A percentile compares a stretch with the other conserved stretches of the same genome.
Conservation (phyloP, 2,797 vertebrate species). For the Syndactyla subalaris region DNA sequence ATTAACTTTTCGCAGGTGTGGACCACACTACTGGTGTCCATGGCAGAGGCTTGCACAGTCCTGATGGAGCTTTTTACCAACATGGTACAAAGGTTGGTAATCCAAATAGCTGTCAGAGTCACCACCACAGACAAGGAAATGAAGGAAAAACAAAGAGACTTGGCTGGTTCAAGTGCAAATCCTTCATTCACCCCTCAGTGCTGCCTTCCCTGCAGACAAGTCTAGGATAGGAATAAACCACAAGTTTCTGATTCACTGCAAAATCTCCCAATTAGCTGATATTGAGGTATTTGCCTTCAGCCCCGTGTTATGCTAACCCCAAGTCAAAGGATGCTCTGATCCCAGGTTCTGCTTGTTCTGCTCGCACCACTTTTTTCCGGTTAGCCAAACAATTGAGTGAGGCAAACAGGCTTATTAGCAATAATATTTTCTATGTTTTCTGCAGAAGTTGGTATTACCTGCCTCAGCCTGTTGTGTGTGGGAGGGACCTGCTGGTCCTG, state of each 20-base stretch:
- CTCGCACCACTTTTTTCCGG: background rate
- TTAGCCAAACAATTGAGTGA: background rate
- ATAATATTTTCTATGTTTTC: background rate
- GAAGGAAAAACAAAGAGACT: background rate
- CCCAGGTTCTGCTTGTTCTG: background rate
- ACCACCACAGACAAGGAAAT: background rate
- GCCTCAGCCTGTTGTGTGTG: background rate
- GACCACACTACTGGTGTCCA: accelerated
- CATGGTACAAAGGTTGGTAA: background rate
- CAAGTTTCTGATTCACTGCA: background rate
- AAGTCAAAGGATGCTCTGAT: background rate
- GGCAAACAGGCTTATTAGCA: background rate
- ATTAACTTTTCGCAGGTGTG: accelerated
- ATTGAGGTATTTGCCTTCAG: background rate
- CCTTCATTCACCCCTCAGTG: background rate
- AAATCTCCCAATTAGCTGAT: background rate
- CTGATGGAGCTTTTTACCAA: background rate
- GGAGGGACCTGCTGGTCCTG: slow-evolving; percentile 21
- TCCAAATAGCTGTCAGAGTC: background rate
- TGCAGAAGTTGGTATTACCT: slow-evolving; percentile 9
- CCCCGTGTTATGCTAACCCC: background rate
- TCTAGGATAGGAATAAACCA: background rate
- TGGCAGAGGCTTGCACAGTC: background rate
- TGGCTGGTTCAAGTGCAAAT: background rate
- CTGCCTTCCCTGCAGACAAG: background rate